Conservation (phyloP, 2,113 vertebrate genomes). For the Silurus glanis region DNA sequence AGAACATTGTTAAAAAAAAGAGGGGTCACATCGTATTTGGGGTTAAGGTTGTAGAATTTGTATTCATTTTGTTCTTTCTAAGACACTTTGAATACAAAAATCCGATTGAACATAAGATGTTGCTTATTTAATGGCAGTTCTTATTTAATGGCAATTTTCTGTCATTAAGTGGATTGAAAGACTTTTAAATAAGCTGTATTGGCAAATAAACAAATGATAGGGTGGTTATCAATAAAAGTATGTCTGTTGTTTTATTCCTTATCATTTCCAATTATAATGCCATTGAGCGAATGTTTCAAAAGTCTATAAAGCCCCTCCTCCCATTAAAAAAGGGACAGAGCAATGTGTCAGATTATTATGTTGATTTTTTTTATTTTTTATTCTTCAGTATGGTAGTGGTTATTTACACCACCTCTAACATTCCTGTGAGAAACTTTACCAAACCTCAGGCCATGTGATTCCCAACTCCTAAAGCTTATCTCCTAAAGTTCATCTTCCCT, state of each 20-base stretch:
- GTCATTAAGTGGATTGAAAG: not conserved
- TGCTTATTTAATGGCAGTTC: not conserved
- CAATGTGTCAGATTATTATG: not conserved
- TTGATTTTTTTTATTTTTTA: not conserved
- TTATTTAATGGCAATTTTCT: not conserved
- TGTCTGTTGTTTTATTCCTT: not conserved
- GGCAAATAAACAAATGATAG: not conserved
- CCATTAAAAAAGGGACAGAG: not conserved
- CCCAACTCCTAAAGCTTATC: not conserved
- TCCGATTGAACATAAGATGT: not conserved
- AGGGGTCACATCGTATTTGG: too few species aligned
- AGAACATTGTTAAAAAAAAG: too few species aligned
- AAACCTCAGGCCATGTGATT: not conserved
- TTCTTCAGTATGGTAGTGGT: not conserved
- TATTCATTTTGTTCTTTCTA: not conserved
- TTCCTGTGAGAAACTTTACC: not conserved
- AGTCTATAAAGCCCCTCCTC: not conserved
- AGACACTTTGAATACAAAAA: not conserved
- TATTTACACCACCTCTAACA: not conserved
- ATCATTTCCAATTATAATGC: not conserved
- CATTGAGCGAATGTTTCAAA: not conserved
- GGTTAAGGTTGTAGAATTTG: too few species aligned
- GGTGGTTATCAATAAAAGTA: not conserved
- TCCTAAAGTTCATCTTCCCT: not conserved
- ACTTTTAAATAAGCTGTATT: not conserved